phyloP scores from a whole-genome alignment of 2,888 invertebrate species.

The Agonopterix alstromeriana region DNA sequence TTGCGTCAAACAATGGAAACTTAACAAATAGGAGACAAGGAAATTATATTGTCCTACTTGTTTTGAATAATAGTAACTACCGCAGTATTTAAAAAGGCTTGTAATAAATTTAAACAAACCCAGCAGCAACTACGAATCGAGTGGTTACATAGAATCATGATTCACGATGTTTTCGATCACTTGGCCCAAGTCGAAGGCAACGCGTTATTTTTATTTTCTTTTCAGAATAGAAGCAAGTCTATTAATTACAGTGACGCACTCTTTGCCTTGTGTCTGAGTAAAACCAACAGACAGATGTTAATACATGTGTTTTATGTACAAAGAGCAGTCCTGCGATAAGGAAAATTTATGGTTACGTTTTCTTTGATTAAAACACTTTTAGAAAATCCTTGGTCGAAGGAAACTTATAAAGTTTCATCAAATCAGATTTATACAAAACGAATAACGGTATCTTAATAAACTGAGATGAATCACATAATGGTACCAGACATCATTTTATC shows the following conservation, averaged over 20 bases:
- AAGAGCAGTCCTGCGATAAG: background rate
- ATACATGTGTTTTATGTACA: slow-evolving; percentile 45
- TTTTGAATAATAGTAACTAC: too few species aligned
- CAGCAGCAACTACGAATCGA: slow-evolving; percentile 37
- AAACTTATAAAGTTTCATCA: too few species aligned
- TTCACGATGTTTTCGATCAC: slow-evolving; percentile 56
- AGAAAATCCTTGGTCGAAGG: too few species aligned
- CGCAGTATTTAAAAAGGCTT: too few species aligned
- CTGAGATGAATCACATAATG: too few species aligned
- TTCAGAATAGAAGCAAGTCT: slow-evolving; percentile 63
- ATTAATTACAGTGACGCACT: slow-evolving; percentile 73
- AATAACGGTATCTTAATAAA: too few species aligned
- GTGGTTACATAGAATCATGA: slow-evolving; percentile 59
- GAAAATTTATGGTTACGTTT: slow-evolving; percentile 14
- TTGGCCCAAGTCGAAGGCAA: slow-evolving; percentile 34
- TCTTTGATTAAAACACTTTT: background rate
- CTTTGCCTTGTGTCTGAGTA: slow-evolving; percentile 32
- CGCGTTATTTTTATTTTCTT: slow-evolving; percentile 68
- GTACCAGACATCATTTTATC: too few species aligned
- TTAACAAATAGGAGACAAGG: too few species aligned
- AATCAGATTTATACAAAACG: too few species aligned
- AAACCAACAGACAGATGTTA: slow-evolving; percentile 30
- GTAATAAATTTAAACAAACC: background rate
- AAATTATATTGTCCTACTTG: too few species aligned
- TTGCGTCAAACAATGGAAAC: too few species aligned